phyloP scores from a whole-genome alignment of 2,113 vertebrate species.

The Turnix velox region DNA sequence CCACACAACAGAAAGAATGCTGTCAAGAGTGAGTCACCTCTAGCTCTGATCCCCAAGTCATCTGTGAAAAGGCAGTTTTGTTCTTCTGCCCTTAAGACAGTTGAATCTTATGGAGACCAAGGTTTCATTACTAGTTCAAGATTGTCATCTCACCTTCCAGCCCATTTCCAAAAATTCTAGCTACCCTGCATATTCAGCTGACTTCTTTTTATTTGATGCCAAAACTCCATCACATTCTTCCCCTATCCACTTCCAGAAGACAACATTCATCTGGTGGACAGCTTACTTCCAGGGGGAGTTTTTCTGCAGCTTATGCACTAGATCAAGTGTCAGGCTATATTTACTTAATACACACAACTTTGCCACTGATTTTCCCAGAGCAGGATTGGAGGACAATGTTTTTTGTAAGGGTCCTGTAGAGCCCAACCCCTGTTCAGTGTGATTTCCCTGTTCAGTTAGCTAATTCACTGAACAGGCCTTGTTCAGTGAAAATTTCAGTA shows the following conservation, averaged over 20 bases:
- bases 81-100: not conserved
- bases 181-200: not conserved
- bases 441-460: not conserved
- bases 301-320: not conserved
- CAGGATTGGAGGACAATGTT: not conserved
- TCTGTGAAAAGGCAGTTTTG: not conserved
- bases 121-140: not conserved
- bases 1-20: not conserved
- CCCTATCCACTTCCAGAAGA: not conserved
- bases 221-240: not conserved
- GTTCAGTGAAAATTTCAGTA: not conserved
- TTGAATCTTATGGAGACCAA: not conserved
- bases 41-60: not conserved
- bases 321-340: not conserved
- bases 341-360: not conserved
- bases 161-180: not conserved
- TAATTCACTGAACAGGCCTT: not conserved
- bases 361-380: not conserved
- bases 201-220: not conserved
- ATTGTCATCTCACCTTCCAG: not conserved
- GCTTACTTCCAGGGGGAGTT: not conserved
- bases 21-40: not conserved
- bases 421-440: rapidly evolving
- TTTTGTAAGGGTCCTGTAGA: not conserved
- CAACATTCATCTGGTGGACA: not conserved